Base-by-base conservation (phyloP, 2,113 vertebrate species). In the Brachirus orientalis region DNA sequence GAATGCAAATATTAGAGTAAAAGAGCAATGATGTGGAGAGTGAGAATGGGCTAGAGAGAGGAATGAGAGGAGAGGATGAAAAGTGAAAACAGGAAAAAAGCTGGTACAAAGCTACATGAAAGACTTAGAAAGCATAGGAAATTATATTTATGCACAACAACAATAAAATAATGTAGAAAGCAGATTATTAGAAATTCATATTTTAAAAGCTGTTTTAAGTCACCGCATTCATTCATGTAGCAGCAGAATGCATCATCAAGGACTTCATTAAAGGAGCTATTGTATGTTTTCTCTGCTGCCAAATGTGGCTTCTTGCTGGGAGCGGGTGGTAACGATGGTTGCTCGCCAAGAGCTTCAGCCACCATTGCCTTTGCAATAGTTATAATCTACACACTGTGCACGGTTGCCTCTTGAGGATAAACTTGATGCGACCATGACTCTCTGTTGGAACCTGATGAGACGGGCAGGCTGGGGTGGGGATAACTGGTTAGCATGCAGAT, bases 1-100 rank as follows among this genome's bases (percentile, higher is more conserved):
- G 38, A 40, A 40, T 40, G 11, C 38, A 40, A 40, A 40, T 40
- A 40, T 40, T 40, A 40, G 11, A 40, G 38, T 40, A 37, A 54
- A 22, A 65, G 52, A 53, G 69, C 38, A 16, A 13, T 57, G 20
- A 19, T 50, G 33, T 33, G 38, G 2, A 75, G 44, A 44, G 28
- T 28, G 33, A 61, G 18, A 70, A 57, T n/a, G 47, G 44, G 36
- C 20, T 1, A 10, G 13, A 69, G 3, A 43, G 13, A 59, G 22
- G 28, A 66, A 28, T 19, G 1, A 17, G 48, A 45, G 16, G 12
- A n/a, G n/a, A n/a, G n/a, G n/a, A n/a, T n/a, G n/a, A 43, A 37
- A 43, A 60, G 41, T 33, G 16, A 1, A 1, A 65, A 43, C 36
- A 44, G 16, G 33, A 33, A 40, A 11, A 45, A 55, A 38, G 54